These are phyloP conservation scores for Ficedula albicollis DNA, from an alignment of 2,797 vertebrate species.

Conservation along the genomic window DNA sequence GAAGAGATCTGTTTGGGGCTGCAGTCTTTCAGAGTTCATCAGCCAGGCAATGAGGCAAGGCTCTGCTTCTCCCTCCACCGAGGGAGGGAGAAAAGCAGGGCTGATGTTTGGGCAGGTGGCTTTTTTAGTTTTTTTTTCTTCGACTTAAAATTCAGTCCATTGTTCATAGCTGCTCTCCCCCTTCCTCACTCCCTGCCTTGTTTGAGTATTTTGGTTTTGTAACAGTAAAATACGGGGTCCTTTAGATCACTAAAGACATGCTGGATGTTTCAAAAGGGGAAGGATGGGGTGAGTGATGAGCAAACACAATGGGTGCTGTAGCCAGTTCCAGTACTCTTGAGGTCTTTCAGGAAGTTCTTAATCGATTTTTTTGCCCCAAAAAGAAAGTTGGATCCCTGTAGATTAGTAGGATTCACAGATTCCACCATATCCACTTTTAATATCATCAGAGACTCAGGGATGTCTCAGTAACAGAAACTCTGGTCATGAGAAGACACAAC, in stretches of 20 bases:
- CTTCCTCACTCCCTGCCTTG: neutral
- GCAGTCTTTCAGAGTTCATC: constrained; percentile 27
- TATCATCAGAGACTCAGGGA: neutral
- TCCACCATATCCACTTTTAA: neutral
- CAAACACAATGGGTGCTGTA: neutral
- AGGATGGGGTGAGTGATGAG: neutral
- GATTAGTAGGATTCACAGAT: neutral
- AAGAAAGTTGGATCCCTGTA: neutral
- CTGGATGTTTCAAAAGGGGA: neutral
- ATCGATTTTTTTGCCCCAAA: neutral
- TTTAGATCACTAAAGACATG: neutral
- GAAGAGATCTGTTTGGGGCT: constrained; percentile 20
- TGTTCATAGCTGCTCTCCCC: fast-evolving
- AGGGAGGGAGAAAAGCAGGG: neutral
- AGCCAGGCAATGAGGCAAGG: neutral
- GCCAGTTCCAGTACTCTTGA: neutral
- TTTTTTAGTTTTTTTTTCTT: neutral
- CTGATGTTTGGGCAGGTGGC: neutral
- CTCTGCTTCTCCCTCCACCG: neutral
- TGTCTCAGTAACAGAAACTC: neutral
- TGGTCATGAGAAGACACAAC: neutral
- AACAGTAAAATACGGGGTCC: neutral
- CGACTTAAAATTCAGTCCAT: neutral
- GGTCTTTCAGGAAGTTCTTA: too few species aligned
- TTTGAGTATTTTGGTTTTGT: neutral